Conservation (phyloP, 2,888 invertebrate genomes). For the Azorinus chamasolen region DNA sequence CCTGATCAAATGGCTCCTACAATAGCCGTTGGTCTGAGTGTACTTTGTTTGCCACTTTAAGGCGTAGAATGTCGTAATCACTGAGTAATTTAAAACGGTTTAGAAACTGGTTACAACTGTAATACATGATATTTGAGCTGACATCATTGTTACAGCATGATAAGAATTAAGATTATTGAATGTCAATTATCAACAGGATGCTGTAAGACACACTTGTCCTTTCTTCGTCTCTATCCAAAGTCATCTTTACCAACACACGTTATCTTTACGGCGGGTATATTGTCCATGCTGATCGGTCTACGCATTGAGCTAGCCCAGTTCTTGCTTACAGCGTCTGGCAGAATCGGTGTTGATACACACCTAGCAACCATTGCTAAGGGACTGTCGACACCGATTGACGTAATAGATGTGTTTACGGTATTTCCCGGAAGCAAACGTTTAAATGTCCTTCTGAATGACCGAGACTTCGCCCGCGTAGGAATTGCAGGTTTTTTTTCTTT, state of each 20-base stretch:
- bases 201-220: too few species aligned
- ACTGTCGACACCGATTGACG: conserved; percentile 55
- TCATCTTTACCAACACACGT: conserved; percentile 36
- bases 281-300: conserved; percentile 74
- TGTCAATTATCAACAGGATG: too few species aligned
- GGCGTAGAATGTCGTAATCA: too few species aligned
- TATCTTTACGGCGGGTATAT: conserved; percentile 78
- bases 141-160: too few species aligned
- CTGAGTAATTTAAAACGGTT: too few species aligned
- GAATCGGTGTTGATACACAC: conserved; percentile 78
- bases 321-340: conserved; percentile 70
- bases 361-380: conserved; percentile 78
- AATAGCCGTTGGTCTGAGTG: too few species aligned
- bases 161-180: too few species aligned
- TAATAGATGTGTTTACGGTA: conserved; percentile 28
- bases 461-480: conserved; percentile 54
- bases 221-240: too few species aligned
- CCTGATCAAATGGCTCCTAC: too few species aligned
- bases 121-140: too few species aligned
- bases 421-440: conserved; percentile 74
- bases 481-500: conserved; percentile 56
- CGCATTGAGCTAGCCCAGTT: conserved; percentile 56
- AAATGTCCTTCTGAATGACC: conserved; percentile 73
- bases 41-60: too few species aligned
- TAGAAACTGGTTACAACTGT: too few species aligned